Conservation (phyloP, 2,113 vertebrate genomes). For the Desmodus rotundus region DNA sequence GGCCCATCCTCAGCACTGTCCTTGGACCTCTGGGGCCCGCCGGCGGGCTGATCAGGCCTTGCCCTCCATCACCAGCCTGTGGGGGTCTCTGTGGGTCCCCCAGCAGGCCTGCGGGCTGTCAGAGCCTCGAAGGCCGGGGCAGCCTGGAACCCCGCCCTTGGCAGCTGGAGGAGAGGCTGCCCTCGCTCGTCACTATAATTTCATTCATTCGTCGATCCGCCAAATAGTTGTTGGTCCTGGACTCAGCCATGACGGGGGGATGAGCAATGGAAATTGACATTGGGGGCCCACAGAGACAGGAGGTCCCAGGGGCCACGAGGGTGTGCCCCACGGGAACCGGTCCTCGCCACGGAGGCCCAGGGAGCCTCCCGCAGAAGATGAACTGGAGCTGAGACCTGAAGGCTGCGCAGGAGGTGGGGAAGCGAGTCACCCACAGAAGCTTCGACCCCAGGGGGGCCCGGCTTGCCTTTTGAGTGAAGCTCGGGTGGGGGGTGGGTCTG, state of each 20-base stretch:
- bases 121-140: accelerated
- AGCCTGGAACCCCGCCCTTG: not conserved
- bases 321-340: accelerated
- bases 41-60: accelerated
- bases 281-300: accelerated
- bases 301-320: not conserved
- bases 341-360: not conserved
- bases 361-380: accelerated
- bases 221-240: accelerated
- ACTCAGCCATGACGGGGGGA: too few species aligned
- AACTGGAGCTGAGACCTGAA: accelerated
- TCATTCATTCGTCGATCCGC: accelerated
- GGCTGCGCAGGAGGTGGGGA: accelerated
- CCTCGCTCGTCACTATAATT: accelerated
- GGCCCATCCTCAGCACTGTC: not conserved
- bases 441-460: accelerated
- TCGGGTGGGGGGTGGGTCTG: accelerated
- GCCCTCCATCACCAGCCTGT: accelerated
- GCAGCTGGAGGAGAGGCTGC: accelerated
- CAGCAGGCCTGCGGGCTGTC: too few species aligned
- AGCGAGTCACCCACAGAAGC: not conserved
- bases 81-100: not conserved
- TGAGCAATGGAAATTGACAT: accelerated
- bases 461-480: not conserved
- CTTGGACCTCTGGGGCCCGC: accelerated